Percentiles rank a stretch among this genome's conserved stretches.
Conservation (phyloP, 2,797 vertebrate genomes). For the Acipenser oxyrinchus region DNA sequence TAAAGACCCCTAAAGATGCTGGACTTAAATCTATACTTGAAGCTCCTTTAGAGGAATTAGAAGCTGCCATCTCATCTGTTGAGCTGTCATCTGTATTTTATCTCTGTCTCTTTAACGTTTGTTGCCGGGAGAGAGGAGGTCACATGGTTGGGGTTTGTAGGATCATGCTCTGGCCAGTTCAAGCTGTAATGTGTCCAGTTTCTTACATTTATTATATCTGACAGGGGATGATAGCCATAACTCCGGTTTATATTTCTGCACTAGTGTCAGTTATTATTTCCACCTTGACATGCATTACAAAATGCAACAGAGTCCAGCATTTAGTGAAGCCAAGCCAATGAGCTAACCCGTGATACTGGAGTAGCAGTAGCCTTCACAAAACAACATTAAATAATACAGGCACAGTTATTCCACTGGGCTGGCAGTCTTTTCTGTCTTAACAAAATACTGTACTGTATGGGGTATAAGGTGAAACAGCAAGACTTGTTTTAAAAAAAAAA, state of each 20-base stretch:
- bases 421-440: no score
- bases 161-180: slow-evolving; percentile 23
- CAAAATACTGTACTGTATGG: no score
- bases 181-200: slow-evolving; percentile 26
- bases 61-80: slow-evolving; percentile 47
- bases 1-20: slow-evolving; percentile 36
- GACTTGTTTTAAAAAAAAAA: no score
- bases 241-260: no score
- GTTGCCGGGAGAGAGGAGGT: slow-evolving; percentile 20
- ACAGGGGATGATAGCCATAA: no score
- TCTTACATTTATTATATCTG: slow-evolving; percentile 17
- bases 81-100: slow-evolving; percentile 42
- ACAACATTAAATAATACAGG: background rate
- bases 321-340: background rate
- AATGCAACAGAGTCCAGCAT: background rate
- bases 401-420: no score
- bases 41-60: slow-evolving; percentile 50
- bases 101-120: slow-evolving; percentile 15
- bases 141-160: slow-evolving; percentile 17
- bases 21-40: slow-evolving; percentile 34
- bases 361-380: background rate
- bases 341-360: background rate
- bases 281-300: background rate
- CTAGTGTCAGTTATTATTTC: background rate
- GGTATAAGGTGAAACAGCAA: no score